Conservation (phyloP, 2,888 invertebrate species). For the Drosophila dives region DNA sequence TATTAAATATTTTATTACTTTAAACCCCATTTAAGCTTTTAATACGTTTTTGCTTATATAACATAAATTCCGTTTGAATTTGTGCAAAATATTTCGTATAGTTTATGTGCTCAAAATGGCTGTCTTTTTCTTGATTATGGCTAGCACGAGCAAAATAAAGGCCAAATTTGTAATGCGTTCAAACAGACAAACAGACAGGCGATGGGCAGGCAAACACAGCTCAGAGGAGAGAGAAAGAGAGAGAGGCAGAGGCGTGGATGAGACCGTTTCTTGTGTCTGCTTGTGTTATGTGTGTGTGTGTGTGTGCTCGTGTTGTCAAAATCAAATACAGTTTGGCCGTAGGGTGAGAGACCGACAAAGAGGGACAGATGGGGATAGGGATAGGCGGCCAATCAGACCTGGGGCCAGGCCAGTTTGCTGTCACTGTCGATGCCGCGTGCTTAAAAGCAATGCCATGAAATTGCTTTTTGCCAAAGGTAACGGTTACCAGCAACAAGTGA, state of each 20-base stretch:
- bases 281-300: constrained; percentile 1
- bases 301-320: constrained; percentile 37
- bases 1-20: background rate
- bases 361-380: constrained; percentile 7
- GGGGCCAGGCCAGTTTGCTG: constrained; percentile 47
- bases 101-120: constrained; percentile 36
- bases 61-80: background rate
- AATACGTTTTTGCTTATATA: background rate
- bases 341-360: constrained; percentile 5
- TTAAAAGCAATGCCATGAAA: constrained; percentile 71
- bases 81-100: constrained; percentile 6
- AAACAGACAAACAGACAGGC: constrained; percentile 56
- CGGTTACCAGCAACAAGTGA: constrained; percentile 72
- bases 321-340: constrained; percentile 52
- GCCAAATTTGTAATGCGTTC: constrained; percentile 56
- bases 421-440: constrained; percentile 56
- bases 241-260: constrained; percentile 8
- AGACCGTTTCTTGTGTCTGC: background rate
- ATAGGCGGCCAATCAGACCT: constrained; percentile 52
- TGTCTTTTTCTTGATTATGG: constrained; percentile 51
- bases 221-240: constrained; percentile 25
- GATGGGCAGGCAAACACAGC: constrained; percentile 15
- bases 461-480: constrained; percentile 71
- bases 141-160: constrained; percentile 56
- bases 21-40: no score